Percentiles rank a stretch among this genome's conserved stretches.
Conservation (phyloP, 1,140 invertebrate genomes). For the Acromyrmex echinatior region DNA sequence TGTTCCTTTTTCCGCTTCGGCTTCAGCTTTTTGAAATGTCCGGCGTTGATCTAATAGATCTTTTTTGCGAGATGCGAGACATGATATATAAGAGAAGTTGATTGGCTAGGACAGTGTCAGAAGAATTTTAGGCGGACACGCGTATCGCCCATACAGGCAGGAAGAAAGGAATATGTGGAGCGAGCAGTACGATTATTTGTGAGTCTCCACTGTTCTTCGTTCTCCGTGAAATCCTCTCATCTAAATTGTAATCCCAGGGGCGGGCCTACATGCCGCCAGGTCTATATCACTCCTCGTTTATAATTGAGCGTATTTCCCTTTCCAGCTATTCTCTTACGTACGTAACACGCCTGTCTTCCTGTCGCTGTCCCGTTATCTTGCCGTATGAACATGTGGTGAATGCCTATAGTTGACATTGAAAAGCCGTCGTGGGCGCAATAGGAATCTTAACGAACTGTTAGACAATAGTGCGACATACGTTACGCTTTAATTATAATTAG, state of each 20-base stretch:
- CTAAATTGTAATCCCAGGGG: constrained; percentile 59
- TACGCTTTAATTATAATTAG: constrained; percentile 6
- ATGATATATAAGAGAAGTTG: constrained; percentile 1
- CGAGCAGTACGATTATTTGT: constrained; percentile 53
- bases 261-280: constrained; percentile 26
- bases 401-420: constrained; percentile 44
- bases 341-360: constrained; percentile 39
- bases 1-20: not conserved
- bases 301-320: constrained; percentile 57
- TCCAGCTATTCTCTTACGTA: constrained; percentile 36
- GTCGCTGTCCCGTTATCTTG: constrained; percentile 10
- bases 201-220: constrained; percentile 40
- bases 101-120: constrained; percentile 34
- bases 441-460: constrained; percentile 22
- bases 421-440: constrained; percentile 22
- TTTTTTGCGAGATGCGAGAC: not conserved
- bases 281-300: constrained; percentile 63
- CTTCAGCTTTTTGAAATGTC: not conserved
- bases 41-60: not conserved
- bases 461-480: constrained; percentile 25
- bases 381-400: not conserved
- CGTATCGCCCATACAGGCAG: not conserved
- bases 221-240: constrained; percentile 54
- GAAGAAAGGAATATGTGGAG: constrained; percentile 14
- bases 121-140: constrained; percentile 32